These are phyloP conservation scores for Corythornis vintsioides DNA, from an alignment of 2,113 vertebrate species.

Conservation along the genomic window DNA sequence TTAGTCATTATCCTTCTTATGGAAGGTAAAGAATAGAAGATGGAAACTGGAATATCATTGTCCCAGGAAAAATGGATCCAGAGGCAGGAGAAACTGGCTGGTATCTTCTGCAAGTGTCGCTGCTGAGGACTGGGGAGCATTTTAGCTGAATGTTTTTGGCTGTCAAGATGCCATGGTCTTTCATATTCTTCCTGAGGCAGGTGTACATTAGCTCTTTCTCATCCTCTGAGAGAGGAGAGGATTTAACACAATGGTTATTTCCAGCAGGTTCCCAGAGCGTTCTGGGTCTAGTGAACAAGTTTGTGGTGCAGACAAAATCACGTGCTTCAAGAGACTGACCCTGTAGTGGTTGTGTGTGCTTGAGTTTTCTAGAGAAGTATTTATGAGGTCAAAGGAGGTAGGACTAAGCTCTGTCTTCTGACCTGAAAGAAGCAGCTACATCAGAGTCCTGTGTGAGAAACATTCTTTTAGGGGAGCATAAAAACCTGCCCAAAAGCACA, in stretches of 20 bases:
- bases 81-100: neutral
- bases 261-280: neutral
- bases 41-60: neutral
- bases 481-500: neutral
- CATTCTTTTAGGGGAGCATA: neutral
- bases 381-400: neutral
- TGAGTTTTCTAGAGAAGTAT: neutral
- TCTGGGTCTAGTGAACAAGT: neutral
- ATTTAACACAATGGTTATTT: neutral
- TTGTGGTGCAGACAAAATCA: neutral
- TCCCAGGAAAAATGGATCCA: neutral
- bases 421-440: neutral
- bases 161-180: neutral
- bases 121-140: neutral
- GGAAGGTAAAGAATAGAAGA: neutral
- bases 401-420: neutral
- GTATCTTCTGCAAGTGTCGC: accelerated
- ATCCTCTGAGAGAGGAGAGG: neutral
- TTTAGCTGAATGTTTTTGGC: neutral
- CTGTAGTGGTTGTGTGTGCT: neutral
- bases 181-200: neutral
- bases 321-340: neutral
- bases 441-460: neutral
- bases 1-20: neutral
- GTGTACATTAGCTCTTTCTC: neutral